Conservation (phyloP, 2,797 vertebrate species). For the Mus spretus region DNA sequence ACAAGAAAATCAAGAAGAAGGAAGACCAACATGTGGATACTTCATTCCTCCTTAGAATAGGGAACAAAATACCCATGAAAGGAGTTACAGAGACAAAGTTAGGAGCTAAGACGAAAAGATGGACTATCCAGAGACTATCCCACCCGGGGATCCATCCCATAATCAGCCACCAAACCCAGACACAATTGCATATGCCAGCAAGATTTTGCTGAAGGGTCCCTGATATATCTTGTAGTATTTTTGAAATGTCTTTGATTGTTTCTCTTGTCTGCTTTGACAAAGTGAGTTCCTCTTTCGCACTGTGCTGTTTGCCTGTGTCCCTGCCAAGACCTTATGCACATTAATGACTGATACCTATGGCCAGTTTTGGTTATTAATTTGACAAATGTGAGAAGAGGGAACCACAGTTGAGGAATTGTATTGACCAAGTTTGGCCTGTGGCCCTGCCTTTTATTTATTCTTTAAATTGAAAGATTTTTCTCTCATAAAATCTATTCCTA, state of each 20-base stretch:
- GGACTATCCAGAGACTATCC: too few relatives aligned
- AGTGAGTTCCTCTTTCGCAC: background rate
- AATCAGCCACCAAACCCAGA: too few relatives aligned
- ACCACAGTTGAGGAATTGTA: background rate
- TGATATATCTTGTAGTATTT: conserved; percentile 3
- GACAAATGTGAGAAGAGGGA: background rate
- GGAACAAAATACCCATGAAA: too few relatives aligned
- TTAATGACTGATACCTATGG: background rate
- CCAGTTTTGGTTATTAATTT: background rate
- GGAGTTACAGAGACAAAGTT: too few relatives aligned
- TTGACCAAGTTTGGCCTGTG: background rate
- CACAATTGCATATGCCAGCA: too few relatives aligned
- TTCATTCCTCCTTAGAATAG: too few relatives aligned
- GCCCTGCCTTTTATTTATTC: background rate
- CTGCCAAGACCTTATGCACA: background rate
- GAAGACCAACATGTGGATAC: too few relatives aligned
- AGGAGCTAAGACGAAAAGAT: too few relatives aligned
- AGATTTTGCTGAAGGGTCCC: too few relatives aligned
- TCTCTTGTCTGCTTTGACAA: conserved; percentile 22
- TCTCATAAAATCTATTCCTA: background rate
- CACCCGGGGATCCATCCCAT: too few relatives aligned
- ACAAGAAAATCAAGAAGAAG: too few relatives aligned
- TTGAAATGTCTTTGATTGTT: background rate
- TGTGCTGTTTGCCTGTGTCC: background rate
- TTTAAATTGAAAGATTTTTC: background rate